phyloP scores from a whole-genome alignment of 64 coral and sea anemone species.

The Dendronephthya gigantea region DNA sequence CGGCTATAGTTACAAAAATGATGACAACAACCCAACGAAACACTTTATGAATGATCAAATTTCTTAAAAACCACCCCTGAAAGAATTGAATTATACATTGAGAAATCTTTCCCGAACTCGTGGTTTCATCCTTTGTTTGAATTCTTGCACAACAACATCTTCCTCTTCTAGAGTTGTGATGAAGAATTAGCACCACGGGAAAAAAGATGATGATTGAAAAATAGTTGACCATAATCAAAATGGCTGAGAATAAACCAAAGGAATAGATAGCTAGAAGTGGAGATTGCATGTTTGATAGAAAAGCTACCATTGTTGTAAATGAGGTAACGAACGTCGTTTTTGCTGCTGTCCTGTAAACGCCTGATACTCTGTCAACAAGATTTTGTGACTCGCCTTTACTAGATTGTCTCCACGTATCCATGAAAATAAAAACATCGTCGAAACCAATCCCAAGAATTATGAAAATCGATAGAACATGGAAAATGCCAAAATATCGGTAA shows the following conservation, averaged over 20 bases:
- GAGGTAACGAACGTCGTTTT: not conserved
- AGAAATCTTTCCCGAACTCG: too few species aligned
- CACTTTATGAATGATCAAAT: constrained; percentile 52
- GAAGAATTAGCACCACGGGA: not conserved
- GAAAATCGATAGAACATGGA: constrained; percentile 7
- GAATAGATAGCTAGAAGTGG: not conserved
- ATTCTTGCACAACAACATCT: too few species aligned
- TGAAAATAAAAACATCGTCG: not conserved
- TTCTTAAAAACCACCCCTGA: constrained; percentile 41
- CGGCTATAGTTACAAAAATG: constrained; percentile 37
- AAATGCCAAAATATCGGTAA: not conserved
- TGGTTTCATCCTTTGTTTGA: too few species aligned
- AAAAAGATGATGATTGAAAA: not conserved
- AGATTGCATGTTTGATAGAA: not conserved
- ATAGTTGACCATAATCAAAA: not conserved
- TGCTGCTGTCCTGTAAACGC: not conserved
- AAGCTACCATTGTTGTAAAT: not conserved
- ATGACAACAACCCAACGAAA: constrained; percentile 68
- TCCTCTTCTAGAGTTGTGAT: too few species aligned
- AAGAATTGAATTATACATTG: not conserved
- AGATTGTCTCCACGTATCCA: not conserved
- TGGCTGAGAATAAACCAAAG: constrained; percentile 1
- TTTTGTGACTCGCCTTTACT: not conserved
- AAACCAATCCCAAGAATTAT: not conserved
- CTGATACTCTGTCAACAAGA: not conserved